Base-by-base conservation (phyloP, 2,888 invertebrate genomes). In the Archips xylosteana region DNA sequence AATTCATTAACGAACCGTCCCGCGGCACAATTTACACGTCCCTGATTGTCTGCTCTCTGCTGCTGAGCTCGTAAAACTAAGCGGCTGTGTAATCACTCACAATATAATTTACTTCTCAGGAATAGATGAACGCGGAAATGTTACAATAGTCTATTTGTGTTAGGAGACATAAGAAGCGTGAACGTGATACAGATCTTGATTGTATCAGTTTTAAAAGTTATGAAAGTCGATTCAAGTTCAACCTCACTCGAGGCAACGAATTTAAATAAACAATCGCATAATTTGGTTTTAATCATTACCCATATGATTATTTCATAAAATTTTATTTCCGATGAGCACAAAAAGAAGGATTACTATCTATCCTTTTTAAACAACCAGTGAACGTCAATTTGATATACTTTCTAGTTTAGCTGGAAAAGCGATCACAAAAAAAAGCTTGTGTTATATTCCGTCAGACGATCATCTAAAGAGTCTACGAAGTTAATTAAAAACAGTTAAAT, bases 11-110 rank as follows among this genome's bases (percentile, higher is more conserved):
- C 57, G 57, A 57, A 74, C 67, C 23, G 45, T 65, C 65, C 63
- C 75, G 71, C 76, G 86, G 79, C 85, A 83, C 82, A 77, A 82
- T 84, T 88, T 85, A 85, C 87, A 83, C 85, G 86, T 75, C 79
- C 83, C 80, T 80, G 80, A 81, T 82, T 75, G 77, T 76, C 75
- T 76, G 70, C 72, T 69, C 57, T 67, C 68, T 66, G 71, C 76
- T 70, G 78, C 75, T 78, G 77, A 76, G 71, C 71, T 78, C 77
- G 78, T 81, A 78, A 81, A 81, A 76, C 75, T 77, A 71, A 70
- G 47, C 54, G 77, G 75, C 76, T 70, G 65, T 74, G 71, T 77
- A 78, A 78, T 78, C 66, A 65, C 76, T 34, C 54, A 75, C 68
- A 73, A 74, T 71, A 78, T 76, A 77, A 69, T 76, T 76, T 61